Conservation (phyloP, 2,888 invertebrate species). For the Drosophila antonietae region DNA sequence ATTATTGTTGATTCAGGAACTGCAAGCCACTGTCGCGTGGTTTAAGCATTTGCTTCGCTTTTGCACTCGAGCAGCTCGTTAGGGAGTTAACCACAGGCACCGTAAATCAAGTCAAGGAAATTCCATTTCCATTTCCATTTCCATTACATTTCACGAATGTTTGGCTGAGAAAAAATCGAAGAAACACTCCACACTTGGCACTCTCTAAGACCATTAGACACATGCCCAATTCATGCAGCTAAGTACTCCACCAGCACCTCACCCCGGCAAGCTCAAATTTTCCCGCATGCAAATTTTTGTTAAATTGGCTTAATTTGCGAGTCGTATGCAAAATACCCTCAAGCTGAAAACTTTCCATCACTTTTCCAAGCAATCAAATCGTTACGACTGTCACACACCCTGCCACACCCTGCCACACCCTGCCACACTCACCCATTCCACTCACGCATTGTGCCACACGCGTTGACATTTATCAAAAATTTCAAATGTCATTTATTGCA, state of each 20-base stretch:
- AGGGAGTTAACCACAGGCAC: slow-evolving; percentile 41
- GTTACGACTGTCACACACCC: slow-evolving; percentile 45
- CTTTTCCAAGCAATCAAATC: slow-evolving; percentile 73
- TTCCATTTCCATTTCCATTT: slow-evolving; percentile 46
- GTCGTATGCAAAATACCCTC: slow-evolving; percentile 41
- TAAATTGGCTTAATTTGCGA: slow-evolving; percentile 71
- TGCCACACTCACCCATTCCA: slow-evolving; percentile 2
- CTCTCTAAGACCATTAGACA: slow-evolving; percentile 28
- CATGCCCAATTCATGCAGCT: slow-evolving; percentile 16
- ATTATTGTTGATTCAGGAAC: slow-evolving; percentile 65
- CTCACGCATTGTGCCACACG: slow-evolving; percentile 40
- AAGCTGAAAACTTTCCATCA: slow-evolving; percentile 47
- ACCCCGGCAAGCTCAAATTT: slow-evolving; percentile 15
- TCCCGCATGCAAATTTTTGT: slow-evolving; percentile 32
- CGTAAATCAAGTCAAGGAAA: slow-evolving; percentile 67
- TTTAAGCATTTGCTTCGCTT: slow-evolving; percentile 7
- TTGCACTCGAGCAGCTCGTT: slow-evolving; percentile 45
- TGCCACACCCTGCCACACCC: slow-evolving; percentile 29
- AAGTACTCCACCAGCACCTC: slow-evolving; percentile 24
- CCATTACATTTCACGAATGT: slow-evolving; percentile 2
- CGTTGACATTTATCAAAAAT: slow-evolving; percentile 72
- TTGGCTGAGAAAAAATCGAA: background rate
- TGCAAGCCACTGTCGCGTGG: slow-evolving; percentile 31
- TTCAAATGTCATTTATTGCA: slow-evolving; percentile 72
- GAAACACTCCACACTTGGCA: background rate